Conservation (phyloP, 1,140 invertebrate species). For the Cyrtorhinus lividipennis region DNA sequence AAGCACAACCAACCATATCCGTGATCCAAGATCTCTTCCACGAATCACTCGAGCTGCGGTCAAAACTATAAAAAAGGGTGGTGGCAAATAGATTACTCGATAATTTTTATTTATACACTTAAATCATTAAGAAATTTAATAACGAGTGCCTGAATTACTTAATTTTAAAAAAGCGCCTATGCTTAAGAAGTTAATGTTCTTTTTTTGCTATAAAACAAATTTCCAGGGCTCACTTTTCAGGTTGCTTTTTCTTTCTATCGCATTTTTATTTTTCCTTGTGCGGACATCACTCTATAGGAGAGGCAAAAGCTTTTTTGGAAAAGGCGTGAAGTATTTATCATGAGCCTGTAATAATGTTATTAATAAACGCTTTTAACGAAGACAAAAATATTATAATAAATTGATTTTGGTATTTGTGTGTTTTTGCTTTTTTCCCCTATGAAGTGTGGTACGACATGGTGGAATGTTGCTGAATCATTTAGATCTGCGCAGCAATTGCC, state of each 20-base stretch:
- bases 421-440: neutral
- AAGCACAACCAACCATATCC: too few relatives aligned
- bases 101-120: neutral
- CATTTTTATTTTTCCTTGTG: neutral
- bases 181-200: neutral
- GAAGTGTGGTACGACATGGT: too few relatives aligned
- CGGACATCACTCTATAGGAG: neutral
- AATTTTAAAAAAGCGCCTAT: neutral
- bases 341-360: neutral
- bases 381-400: neutral
- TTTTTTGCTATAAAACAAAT: neutral
- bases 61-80: neutral
- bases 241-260: neutral
- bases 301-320: neutral
- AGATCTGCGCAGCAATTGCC: too few relatives aligned
- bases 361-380: neutral
- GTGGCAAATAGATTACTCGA: neutral
- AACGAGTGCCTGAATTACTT: neutral
- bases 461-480: too few relatives aligned
- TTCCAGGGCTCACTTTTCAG: neutral
- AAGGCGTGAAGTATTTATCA: neutral
- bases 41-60: neutral
- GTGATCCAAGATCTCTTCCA: too few relatives aligned
- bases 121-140: neutral
- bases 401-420: neutral